Conservation (phyloP, 2,797 vertebrate genomes). For the Pithecia hirsuta region DNA sequence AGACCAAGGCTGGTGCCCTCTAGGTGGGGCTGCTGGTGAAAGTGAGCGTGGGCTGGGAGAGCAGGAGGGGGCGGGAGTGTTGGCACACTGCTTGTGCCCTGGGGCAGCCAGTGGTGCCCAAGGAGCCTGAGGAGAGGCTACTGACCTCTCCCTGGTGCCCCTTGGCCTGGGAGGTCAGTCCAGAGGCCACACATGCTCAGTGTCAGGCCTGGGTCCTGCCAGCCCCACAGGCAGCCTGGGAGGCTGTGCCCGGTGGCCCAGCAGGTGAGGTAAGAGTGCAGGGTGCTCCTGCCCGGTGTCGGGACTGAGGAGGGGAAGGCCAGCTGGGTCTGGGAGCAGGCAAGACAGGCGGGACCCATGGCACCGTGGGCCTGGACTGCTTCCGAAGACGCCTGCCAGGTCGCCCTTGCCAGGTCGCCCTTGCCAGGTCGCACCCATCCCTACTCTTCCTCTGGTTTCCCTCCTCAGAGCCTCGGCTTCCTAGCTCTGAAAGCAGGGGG, state of each 20-base stretch:
- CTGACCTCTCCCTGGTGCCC: background rate
- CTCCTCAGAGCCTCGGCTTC: background rate
- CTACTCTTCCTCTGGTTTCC: background rate
- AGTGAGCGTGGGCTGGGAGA: background rate
- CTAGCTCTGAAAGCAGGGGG: background rate
- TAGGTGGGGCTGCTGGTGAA: background rate
- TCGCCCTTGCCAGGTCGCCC: background rate
- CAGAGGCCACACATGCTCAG: background rate
- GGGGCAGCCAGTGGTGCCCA: background rate
- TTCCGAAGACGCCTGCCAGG: background rate
- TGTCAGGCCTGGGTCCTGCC: background rate
- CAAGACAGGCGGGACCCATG: background rate
- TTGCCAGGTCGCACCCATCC: background rate
- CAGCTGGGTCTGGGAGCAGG: no score
- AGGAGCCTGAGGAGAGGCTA: background rate
- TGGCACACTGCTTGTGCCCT: accelerated
- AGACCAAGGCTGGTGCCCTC: background rate
- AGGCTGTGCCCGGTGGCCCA: background rate
- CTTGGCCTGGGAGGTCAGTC: background rate
- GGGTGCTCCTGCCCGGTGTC: no score
- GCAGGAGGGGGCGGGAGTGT: accelerated
- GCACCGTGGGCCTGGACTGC: background rate
- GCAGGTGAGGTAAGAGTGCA: background rate
- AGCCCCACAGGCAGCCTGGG: background rate
- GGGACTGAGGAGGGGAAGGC: background rate